Base-by-base conservation (phyloP, 2,113 vertebrate genomes). In the Dipodomys merriami region DNA sequence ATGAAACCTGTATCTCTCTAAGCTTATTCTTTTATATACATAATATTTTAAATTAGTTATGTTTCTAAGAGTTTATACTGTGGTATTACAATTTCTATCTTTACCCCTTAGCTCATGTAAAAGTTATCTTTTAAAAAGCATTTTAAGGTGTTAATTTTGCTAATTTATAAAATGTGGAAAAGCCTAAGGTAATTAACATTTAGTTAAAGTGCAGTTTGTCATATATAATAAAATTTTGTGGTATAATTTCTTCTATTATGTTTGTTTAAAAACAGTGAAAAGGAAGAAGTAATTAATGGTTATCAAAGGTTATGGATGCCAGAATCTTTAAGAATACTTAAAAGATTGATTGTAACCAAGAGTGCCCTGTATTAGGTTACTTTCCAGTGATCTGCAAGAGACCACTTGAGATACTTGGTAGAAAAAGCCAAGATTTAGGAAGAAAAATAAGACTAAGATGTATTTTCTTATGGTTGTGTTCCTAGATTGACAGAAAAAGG, bases 31-130 rank as follows among this genome's bases (percentile, higher is more conserved):
- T 89, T 83, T 95, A 4, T 79, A 15, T 81, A 39, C 15, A 22
- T 83, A n/a, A 13, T 87, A 87, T 94, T 90, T 95, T 91, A 65
- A 95, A 69, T 86, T 79, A 84, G 49, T 25, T 57, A 67, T 92
- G 60, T 4, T 29, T 53, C 44, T 88, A 76, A 86, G 81, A 74
- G 25, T 81, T 65, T 18, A 30, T 68, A 29, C 30, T 91, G 20
- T 74, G 67, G 27, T 89, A 57, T 94, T 9, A 6, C 49, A 89
- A 94, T 15, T 60, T 91, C 6, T 71, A 16, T 76, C n/a, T 44
- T 78, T 72, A 76, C 46, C 89, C 67, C 46, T 92, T 86, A 91
- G 53, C 33, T 92, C 72, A 22, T 73, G 18, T 67, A 79, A 83
- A 90, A 93, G 78, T 88, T 88, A 30, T 10, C 22, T 16, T 96